These are phyloP conservation scores for Danio aesculapii DNA, from an alignment of 2,797 vertebrate genomes.

Conservation along the genomic window DNA sequence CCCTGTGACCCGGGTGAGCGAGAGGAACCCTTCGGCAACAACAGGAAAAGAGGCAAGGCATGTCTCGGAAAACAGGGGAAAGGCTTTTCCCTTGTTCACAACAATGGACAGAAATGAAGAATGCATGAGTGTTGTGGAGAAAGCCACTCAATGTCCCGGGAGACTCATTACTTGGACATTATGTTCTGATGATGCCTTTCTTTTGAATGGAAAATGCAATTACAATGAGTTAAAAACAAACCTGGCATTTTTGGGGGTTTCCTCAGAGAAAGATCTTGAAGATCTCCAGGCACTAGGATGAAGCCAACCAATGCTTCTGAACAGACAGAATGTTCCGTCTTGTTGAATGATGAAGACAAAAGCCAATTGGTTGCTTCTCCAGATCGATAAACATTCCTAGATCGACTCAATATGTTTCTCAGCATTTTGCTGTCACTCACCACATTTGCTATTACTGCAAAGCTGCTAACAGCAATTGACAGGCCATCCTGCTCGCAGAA, in stretches of 20 bases:
- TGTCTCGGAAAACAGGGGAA: conserved; percentile 54
- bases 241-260: conserved; percentile 16
- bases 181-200: conserved; percentile 30
- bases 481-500: not conserved
- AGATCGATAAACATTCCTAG: conserved; percentile 16
- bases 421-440: not conserved
- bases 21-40: conserved; percentile 54
- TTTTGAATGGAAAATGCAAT: conserved; percentile 34
- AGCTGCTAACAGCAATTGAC: not conserved
- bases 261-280: not conserved
- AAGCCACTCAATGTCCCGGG: conserved; percentile 45
- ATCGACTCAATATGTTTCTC: conserved; percentile 3
- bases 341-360: conserved; percentile 18
- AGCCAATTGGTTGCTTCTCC: conserved; percentile 9
- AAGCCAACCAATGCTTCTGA: not conserved
- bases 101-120: conserved; percentile 55
- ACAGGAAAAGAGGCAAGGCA: conserved; percentile 60
- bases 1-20: conserved; percentile 30
- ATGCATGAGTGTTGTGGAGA: conserved; percentile 36
- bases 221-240: conserved; percentile 54
- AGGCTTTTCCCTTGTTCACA: conserved; percentile 52
- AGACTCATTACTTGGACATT: conserved; percentile 50
- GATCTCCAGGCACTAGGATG: not conserved
- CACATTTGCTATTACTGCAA: not conserved
- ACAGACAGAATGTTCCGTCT: conserved; percentile 10